Evolutionary conservation across 2,113 vertebrate species (phyloP).

Genomic region (Hyaena hyaena): DNA sequence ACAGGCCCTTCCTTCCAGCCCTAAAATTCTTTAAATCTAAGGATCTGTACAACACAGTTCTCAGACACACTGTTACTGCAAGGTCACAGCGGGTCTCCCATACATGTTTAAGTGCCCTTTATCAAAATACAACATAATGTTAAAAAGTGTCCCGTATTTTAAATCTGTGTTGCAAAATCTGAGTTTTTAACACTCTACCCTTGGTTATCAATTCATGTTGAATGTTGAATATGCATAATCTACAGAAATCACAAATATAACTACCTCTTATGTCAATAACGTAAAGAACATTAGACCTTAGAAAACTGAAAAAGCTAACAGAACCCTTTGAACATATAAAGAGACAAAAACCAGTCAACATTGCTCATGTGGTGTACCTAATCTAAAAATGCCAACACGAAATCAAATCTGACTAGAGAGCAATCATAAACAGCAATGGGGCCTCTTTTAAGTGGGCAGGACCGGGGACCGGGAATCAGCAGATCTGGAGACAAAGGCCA

Average conservation of each 20-base stretch:
- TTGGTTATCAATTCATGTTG: background rate
- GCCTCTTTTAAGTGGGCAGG: background rate
- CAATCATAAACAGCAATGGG: background rate
- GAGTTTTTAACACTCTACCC: background rate
- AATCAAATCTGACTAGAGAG: background rate
- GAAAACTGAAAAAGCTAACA: slow-evolving; percentile 32
- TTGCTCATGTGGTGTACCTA: background rate
- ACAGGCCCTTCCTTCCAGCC: background rate
- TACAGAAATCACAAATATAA: slow-evolving; percentile 16
- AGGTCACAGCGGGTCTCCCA: background rate
- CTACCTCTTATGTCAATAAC: background rate
- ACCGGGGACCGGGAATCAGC: background rate
- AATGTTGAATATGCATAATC: slow-evolving; percentile 10
- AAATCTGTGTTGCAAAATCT: slow-evolving; percentile 22
- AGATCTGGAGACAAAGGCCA: background rate
- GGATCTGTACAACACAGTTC: background rate
- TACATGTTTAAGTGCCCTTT: background rate
- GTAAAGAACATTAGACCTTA: background rate
- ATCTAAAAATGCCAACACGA: background rate
- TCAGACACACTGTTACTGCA: background rate
- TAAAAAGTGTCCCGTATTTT: background rate
- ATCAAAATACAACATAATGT: slow-evolving; percentile 19
- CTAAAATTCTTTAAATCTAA: slow-evolving; percentile 53
- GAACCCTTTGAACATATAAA: background rate
- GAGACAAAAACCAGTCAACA: background rate